Evolutionary conservation across 2,888 invertebrate species (phyloP), one percentile per base, ranked within the genome.

Genomic region (Cactoblastis cactorum): DNA sequence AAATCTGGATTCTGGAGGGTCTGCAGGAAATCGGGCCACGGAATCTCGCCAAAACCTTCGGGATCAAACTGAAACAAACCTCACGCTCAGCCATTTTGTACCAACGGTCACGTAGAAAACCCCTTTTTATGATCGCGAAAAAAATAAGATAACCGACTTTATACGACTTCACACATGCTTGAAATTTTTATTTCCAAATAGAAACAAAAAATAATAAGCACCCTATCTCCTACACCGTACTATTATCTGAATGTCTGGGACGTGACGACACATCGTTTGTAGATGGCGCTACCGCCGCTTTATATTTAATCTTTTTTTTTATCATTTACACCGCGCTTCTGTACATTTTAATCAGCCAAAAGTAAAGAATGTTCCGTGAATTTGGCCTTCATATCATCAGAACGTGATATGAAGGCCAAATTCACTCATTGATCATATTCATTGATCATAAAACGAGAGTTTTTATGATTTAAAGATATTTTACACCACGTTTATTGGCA

Each of bases 41-140:
- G 95, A 69, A 97, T 97, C 90, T 97, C 97, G 8, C 97, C 97
- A 73, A 97, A 97, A 37, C 97, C 97, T 86, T 97, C 97, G 6
- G 96, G 95, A 88, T 97, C 97, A 75, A 95, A 97, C 96, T 96
- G 88, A 52, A 83, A 78, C 56, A 64, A 67, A 55, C 56, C 56
- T 52, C 51, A 50, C 22, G 33, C 45, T 39, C 45, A 33, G 38
- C 45, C 24, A 32, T 50, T 45, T 24, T 55, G 53, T 49, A n/a
- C n/a, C n/a, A 57, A 65, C 65, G 69, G 74, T 80, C 80, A 77
- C 76, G 77, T 74, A 59, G 50, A 52, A 54, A 61, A 57, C 57
- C 62, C n/a, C 58, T 67, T 74, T 28, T 81, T 77, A 71, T 65
- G 67, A 75, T 81, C 77, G 71, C 74, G 70, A 67, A 65, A 43